Evolutionary conservation across 2,888 invertebrate genomes (phyloP), one percentile per base, ranked within the genome.

Genomic region (Hirtodrosophila trivittata): DNA sequence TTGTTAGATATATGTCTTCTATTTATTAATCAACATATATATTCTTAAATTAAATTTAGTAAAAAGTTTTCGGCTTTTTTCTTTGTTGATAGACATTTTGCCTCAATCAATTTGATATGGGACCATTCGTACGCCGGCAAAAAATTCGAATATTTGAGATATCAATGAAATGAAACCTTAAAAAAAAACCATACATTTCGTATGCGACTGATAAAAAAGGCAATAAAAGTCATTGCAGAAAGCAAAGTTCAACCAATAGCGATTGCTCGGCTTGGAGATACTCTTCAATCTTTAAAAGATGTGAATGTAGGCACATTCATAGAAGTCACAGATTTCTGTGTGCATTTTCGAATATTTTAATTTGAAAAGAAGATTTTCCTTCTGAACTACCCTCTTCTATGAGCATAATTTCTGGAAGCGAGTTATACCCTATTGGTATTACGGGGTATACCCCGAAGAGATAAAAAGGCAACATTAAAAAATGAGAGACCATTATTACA

Each of bases 401-500:
- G n/a, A n/a, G n/a, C n/a, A n/a, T n/a, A n/a, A n/a, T n/a, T n/a
- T n/a, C n/a, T n/a, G n/a, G n/a, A n/a, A n/a, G n/a, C n/a, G n/a
- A n/a, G n/a, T n/a, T n/a, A n/a, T n/a, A n/a, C n/a, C n/a, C n/a
- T n/a, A n/a, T n/a, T n/a, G n/a, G n/a, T n/a, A n/a, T n/a, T n/a
- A n/a, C n/a, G n/a, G n/a, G n/a, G n/a, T n/a, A n/a, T n/a, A n/a
- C n/a, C n/a, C n/a, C n/a, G n/a, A n/a, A n/a, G n/a, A n/a, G n/a
- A n/a, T n/a, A 21, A 21, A 69, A 70, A 47, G 51, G 65, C 33
- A 65, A 49, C 72, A 83, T 64, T 86, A 72, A 72, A 86, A 78
- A 83, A 80, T 80, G 69, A 52, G 52, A 58, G 62, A 49, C 64
- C 73, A 83, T 83, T 86, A 80, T 80, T 65, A 63, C 65, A 73